A percentile compares a stretch with the other conserved stretches of the same genome.
Evolutionary conservation across 2,113 vertebrate genomes (phyloP).

Genomic region (Forbesichthys agassizii): DNA sequence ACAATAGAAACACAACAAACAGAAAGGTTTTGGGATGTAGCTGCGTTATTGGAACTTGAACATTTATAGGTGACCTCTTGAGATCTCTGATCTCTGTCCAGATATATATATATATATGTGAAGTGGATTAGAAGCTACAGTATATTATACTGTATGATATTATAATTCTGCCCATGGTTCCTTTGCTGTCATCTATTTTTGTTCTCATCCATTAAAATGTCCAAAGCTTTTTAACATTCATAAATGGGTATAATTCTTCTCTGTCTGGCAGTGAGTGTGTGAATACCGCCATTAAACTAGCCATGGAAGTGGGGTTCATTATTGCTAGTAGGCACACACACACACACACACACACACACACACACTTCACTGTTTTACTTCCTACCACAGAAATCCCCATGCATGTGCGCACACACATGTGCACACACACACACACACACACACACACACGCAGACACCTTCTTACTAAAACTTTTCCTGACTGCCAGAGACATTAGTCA

Average conservation of each 20-base stretch:
- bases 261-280: conserved; percentile 50
- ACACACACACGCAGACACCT: not conserved
- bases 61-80: conserved; percentile 16
- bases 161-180: conserved; percentile 29
- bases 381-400: not conserved
- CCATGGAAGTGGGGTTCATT: conserved; percentile 61
- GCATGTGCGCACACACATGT: too few species aligned
- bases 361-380: not conserved
- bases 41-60: conserved; percentile 15
- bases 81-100: conserved; percentile 24
- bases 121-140: too few species aligned
- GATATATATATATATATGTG: too few species aligned
- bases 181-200: conserved; percentile 54
- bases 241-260: conserved; percentile 62
- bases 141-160: too few species aligned
- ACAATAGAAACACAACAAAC: too few species aligned
- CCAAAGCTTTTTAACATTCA: conserved; percentile 66
- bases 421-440: too few species aligned
- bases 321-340: conserved; percentile 38
- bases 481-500: conserved; percentile 53
- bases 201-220: conserved; percentile 62
- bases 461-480: conserved; percentile 49
- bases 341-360: not conserved
- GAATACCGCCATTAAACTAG: conserved; percentile 54
- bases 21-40: too few species aligned